A percentile compares a stretch with the other conserved stretches of the same genome.
These are phyloP conservation scores for Drosophila anceps DNA, from an alignment of 2,888 invertebrate species.

Conservation along the genomic window DNA sequence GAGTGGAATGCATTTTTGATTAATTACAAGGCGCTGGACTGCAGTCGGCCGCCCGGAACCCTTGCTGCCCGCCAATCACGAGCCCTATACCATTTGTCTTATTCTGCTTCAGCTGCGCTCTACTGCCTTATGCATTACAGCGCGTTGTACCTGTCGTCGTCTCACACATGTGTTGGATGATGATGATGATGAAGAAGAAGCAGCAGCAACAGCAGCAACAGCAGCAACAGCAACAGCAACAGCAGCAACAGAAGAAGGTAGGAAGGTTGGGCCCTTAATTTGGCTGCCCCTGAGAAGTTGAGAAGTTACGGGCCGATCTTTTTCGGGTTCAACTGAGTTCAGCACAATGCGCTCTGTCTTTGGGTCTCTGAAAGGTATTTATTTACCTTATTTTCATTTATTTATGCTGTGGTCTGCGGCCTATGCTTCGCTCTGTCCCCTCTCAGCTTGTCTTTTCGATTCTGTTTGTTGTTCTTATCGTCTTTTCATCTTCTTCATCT, in stretches of 20 bases:
- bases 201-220: background rate
- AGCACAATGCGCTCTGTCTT: conserved; percentile 45
- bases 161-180: background rate
- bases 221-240: background rate
- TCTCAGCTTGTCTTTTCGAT: conserved; percentile 39
- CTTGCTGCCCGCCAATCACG: conserved; percentile 25
- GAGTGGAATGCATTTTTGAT: conserved; percentile 53
- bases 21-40: conserved; percentile 63
- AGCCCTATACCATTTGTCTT: conserved; percentile 43
- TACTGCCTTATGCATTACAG: conserved; percentile 31
- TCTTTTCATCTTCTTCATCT: background rate
- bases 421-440: conserved; percentile 18
- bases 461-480: conserved; percentile 70
- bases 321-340: conserved; percentile 72
- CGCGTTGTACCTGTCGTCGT: conserved; percentile 53
- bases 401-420: conserved; percentile 38
- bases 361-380: conserved; percentile 55
- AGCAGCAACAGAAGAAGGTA: background rate
- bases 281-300: conserved; percentile 33
- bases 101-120: conserved; percentile 17
- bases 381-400: conserved; percentile 41
- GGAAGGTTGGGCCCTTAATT: conserved; percentile 45
- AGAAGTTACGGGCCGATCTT: conserved; percentile 39
- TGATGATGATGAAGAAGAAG: background rate
- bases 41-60: conserved; percentile 42